Evolutionary conservation across 2,888 invertebrate genomes (phyloP).

Genomic region (Heteromurus nitidus): DNA sequence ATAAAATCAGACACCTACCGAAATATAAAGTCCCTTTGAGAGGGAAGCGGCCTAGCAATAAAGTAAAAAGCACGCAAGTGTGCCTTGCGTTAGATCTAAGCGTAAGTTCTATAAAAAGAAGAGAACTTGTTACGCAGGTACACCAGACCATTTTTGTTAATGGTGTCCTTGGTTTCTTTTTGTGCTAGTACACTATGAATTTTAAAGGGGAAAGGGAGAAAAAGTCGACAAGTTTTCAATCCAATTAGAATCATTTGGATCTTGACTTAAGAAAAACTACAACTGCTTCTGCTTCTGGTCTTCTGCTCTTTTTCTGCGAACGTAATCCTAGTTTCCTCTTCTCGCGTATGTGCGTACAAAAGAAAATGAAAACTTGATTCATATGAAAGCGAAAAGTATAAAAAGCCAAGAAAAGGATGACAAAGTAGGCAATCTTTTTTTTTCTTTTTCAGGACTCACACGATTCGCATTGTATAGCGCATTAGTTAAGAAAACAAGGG

Average conservation of each 20-base stretch:
- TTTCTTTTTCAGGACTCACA: background rate
- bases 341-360: background rate
- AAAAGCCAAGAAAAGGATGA: background rate
- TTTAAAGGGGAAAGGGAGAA: background rate
- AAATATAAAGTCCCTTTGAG: background rate
- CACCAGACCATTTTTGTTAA: background rate
- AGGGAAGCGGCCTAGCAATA: background rate
- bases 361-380: background rate
- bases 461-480: conserved; percentile 3
- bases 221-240: conserved; percentile 13
- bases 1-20: conserved; percentile 14
- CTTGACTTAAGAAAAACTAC: background rate
- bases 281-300: background rate
- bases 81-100: background rate
- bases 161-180: conserved; percentile 12
- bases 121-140: conserved; percentile 3
- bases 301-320: background rate
- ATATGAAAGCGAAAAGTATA: background rate
- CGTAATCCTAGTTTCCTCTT: conserved; percentile 1
- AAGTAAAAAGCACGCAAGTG: background rate
- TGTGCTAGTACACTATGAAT: background rate
- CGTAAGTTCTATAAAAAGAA: too few relatives aligned
- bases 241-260: conserved; percentile 22
- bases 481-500: conserved; percentile 5
- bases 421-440: background rate